These are phyloP conservation scores for Palythoa caribaeorum DNA, from an alignment of 92 coral and sea anemone species.

Conservation along the genomic window DNA sequence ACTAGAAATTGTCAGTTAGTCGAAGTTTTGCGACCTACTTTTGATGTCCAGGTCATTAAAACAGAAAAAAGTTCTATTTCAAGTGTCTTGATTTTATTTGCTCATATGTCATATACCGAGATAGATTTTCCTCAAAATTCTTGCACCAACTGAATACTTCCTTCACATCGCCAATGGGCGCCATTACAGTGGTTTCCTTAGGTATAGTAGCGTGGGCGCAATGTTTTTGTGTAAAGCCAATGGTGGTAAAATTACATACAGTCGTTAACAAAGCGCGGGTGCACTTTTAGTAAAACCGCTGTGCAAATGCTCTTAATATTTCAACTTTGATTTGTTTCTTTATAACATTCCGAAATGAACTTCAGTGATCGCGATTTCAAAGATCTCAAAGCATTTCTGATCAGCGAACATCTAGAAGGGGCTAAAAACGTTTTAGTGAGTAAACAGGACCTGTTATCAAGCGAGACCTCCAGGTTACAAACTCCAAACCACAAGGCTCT, in stretches of 20 bases:
- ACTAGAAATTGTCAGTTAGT: slow-evolving; percentile 30
- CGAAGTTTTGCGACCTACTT: slow-evolving; percentile 33
- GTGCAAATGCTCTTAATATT: not conserved
- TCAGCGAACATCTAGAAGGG: not conserved
- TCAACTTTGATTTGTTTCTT: slow-evolving; percentile 11
- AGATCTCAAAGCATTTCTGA: not conserved
- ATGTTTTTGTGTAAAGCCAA: not conserved
- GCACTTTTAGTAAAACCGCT: slow-evolving; percentile 8
- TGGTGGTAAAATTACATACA: slow-evolving; percentile 1
- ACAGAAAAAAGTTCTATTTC: slow-evolving; percentile 9
- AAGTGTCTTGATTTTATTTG: slow-evolving; percentile 38
- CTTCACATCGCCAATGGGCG: slow-evolving; percentile 26
- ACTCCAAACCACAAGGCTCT: not conserved
- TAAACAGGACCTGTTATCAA: not conserved
- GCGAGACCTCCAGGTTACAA: not conserved
- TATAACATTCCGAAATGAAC: slow-evolving; percentile 17
- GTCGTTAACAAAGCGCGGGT: not conserved
- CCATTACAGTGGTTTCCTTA: slow-evolving; percentile 10
- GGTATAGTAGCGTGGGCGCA: slow-evolving; percentile 22
- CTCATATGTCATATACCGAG: not conserved
- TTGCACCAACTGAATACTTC: slow-evolving; percentile 11
- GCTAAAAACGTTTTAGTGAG: not conserved
- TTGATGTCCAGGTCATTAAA: slow-evolving; percentile 30
- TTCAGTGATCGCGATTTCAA: slow-evolving; percentile 1
- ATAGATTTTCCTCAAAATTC: slow-evolving; percentile 9